Base-by-base conservation (phyloP, 2,888 invertebrate genomes). In the Megalurothrips usitatus region DNA sequence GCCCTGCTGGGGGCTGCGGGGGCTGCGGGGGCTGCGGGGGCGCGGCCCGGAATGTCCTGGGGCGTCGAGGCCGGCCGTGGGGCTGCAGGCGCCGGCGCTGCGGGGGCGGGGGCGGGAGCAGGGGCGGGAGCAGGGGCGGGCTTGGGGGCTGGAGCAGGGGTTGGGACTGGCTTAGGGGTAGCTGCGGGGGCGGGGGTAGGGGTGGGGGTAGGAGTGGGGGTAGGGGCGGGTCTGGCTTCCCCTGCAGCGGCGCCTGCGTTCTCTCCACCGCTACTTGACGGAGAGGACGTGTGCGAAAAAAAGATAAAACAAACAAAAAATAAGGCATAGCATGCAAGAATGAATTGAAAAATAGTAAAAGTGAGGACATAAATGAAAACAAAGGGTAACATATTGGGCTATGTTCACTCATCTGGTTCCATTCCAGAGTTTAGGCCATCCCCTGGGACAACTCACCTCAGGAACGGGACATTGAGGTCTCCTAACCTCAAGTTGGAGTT, bases 1-100 rank as follows among this genome's bases (percentile, higher is more conserved):
- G 68, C 68, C 68, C 23, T 75, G 68, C 23, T 75, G 68, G 68
- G 23, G 26, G 68, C 58, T 58, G 58, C 26, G 26, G 68, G 68
- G 26, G 68, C 58, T 58, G 58, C 26, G 26, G 68, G 68, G 68
- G 68, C 68, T 23, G 23, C 68, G 68, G 58, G 58, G 58, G 14
- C 58, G 58, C 19, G 58, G 2, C 68, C 68, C 23, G 68, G 68
- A 26, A 75, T 75, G 68, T 75, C 68, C 68, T 75, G 68, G 12
- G 68, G 68, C 12, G 68, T 26, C 23, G 68, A 75, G 9, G 68
- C 1, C 68, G 68, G 68, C 23, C 68, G 68, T 26, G 68, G 68
- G 8, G 68, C 68, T 11, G 68, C 23, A 26, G 68, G 23, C 26
- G 68, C 68, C 3, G 68, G 23, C 4, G 68, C 23, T 26, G 68